phyloP scores from a whole-genome alignment of 2,113 vertebrate genomes.

The Blennius ocellaris region DNA sequence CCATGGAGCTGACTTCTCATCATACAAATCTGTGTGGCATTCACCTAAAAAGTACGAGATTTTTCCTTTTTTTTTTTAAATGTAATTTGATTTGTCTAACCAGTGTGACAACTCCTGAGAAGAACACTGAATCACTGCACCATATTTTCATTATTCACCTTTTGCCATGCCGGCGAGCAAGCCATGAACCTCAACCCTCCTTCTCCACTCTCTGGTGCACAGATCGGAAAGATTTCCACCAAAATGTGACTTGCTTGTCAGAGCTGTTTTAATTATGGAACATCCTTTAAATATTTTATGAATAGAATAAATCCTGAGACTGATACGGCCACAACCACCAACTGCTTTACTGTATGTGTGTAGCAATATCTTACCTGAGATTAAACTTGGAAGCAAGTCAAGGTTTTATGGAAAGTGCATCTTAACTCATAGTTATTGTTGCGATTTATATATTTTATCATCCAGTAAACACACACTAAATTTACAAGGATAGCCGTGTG shows the following conservation, averaged over 20 bases:
- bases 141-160: neutral
- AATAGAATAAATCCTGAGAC: slow-evolving; percentile 15
- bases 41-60: slow-evolving; percentile 9
- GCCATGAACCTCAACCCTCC: neutral
- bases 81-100: slow-evolving; percentile 29
- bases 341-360: slow-evolving; percentile 7
- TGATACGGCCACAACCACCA: slow-evolving; percentile 15
- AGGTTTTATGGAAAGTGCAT: neutral
- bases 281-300: slow-evolving; percentile 42
- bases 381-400: neutral
- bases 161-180: too few relatives aligned
- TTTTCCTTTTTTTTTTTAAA: slow-evolving; percentile 2
- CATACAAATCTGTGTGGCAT: neutral
- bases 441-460: neutral
- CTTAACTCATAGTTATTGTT: neutral
- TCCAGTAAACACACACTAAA: too few relatives aligned
- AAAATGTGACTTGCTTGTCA: slow-evolving; percentile 30
- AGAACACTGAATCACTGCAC: slow-evolving; percentile 16
- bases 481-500: too few relatives aligned
- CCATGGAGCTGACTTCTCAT: slow-evolving; percentile 34
- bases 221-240: slow-evolving; percentile 29
- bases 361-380: neutral
- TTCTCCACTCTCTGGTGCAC: slow-evolving; percentile 3
- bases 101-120: neutral
- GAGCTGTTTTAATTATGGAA: slow-evolving; percentile 39